Percentiles rank a stretch among this genome's conserved stretches.
Conservation (phyloP, 2,113 vertebrate species). For the Monarcha castaneiventris region DNA sequence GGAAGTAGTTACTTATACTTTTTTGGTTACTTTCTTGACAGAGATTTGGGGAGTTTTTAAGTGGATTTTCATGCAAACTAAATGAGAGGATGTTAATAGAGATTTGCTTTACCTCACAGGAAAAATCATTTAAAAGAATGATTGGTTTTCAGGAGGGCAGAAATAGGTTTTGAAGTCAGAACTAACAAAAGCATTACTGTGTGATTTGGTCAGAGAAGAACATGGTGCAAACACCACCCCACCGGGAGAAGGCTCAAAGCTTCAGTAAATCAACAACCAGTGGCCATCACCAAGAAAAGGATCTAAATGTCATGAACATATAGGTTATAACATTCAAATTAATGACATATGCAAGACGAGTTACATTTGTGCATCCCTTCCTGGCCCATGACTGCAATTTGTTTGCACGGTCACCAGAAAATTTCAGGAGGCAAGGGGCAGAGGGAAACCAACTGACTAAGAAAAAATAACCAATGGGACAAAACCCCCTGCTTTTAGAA, state of each 20-base stretch:
- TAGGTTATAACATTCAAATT: neutral
- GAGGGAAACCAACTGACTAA: neutral
- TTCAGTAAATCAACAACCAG: neutral
- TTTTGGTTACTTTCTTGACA: neutral
- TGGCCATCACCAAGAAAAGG: neutral
- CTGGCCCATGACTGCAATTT: rapidly evolving
- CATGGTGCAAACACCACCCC: neutral
- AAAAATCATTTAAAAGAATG: neutral
- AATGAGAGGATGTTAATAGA: neutral
- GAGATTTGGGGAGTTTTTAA: neutral
- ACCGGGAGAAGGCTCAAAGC: neutral
- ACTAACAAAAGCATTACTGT: neutral
- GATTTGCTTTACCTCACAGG: neutral
- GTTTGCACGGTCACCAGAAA: neutral
- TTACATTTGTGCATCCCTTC: neutral
- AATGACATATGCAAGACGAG: neutral
- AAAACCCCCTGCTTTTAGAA: neutral
- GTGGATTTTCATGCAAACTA: neutral
- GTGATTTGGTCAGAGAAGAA: neutral
- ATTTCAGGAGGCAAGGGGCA: neutral
- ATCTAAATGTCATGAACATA: neutral
- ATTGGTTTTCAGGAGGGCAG: neutral
- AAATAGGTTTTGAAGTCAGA: neutral
- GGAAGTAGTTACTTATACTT: neutral
- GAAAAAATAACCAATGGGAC: neutral